These are phyloP conservation scores for Diacarnus erythraeanus DNA, from an alignment of 37 sponge, comb jelly and placozoan genomes.

Conservation along the genomic window DNA sequence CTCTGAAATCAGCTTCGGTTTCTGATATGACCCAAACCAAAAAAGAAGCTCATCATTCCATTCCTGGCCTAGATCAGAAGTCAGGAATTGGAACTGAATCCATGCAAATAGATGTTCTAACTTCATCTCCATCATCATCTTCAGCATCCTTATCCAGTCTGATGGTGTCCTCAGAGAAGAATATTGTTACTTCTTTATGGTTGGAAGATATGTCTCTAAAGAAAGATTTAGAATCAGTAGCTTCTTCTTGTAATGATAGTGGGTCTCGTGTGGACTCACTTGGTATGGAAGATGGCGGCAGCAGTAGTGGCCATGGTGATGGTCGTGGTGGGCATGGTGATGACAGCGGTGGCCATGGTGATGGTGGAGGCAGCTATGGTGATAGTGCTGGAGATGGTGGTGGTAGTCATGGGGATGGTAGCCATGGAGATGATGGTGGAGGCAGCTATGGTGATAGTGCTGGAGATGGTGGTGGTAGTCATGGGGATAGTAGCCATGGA, in stretches of 20 bases:
- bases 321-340: background rate
- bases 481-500: background rate
- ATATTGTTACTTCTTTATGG: background rate
- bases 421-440: background rate
- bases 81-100: too few relatives aligned
- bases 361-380: background rate
- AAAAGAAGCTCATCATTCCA: too few relatives aligned
- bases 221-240: background rate
- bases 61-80: too few relatives aligned
- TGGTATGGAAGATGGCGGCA: background rate
- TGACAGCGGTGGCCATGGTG: background rate
- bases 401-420: background rate
- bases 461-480: background rate
- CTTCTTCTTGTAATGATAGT: too few relatives aligned
- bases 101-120: too few relatives aligned
- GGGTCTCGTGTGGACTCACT: background rate
- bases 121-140: background rate
- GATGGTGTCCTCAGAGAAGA: background rate
- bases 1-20: too few relatives aligned
- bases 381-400: background rate
- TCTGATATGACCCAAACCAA: too few relatives aligned
- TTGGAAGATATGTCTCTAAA: background rate
- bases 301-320: background rate
- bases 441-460: background rate
- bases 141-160: background rate